Percentiles rank a stretch among this genome's conserved stretches.
These are phyloP conservation scores for Melanotaenia maccullochi DNA, from an alignment of 2,797 vertebrate species.

Conservation along the genomic window DNA sequence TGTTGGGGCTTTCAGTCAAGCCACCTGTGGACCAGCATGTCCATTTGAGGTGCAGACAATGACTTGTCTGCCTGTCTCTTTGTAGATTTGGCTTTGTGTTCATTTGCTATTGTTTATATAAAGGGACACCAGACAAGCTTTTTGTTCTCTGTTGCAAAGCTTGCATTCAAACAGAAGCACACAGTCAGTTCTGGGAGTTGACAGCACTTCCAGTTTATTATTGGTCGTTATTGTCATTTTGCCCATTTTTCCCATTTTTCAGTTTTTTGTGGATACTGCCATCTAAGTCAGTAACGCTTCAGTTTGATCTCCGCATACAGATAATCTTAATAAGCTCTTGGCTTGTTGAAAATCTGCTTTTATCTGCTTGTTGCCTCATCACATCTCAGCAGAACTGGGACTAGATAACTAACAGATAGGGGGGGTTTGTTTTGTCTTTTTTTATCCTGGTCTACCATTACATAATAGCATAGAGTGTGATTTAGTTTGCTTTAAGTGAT, in stretches of 20 bases:
- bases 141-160: conserved; percentile 16
- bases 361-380: neutral
- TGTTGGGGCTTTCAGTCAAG: neutral
- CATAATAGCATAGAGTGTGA: neutral
- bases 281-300: neutral
- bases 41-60: conserved; percentile 13
- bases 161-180: neutral
- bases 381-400: neutral
- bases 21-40: conserved; percentile 19
- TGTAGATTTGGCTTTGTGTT: conserved; percentile 15
- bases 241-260: neutral
- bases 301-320: conserved; percentile 6
- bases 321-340: conserved; percentile 3
- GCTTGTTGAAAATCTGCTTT: neutral
- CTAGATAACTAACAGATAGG: neutral
- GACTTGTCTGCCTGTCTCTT: neutral
- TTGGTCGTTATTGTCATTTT: neutral
- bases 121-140: conserved; percentile 2
- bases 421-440: neutral
- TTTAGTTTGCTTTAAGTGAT: neutral
- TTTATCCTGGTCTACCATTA: neutral
- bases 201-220: neutral
- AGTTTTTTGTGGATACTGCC: neutral
- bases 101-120: conserved; percentile 23
- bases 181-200: conserved; percentile 1